Evolutionary conservation across 2,797 vertebrate species (phyloP), one percentile per base, ranked within the genome.

Genomic region (Knipowitschia caucasica): DNA sequence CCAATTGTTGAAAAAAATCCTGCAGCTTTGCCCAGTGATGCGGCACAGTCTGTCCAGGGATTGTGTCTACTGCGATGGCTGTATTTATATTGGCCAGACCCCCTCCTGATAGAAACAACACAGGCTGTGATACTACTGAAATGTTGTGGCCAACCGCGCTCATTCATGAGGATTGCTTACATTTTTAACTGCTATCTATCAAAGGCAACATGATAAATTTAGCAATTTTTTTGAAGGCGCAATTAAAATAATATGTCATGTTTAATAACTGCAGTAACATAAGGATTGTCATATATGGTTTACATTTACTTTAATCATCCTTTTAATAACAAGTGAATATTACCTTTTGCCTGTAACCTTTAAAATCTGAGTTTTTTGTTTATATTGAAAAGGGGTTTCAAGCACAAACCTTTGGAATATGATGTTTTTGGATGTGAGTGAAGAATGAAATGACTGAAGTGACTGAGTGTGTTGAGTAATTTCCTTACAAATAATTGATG

Each of bases 31-130:
- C 27, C 59, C 59, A 56, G 54, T 67, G 68, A 68, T 67, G 73
- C 49, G 25, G 58, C 56, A 52, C 59, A 65, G 69, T 56, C 64
- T 70, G 67, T 78, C 71, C 80, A 67, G 69, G 67, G 63, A 63
- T 82, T 83, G 65, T 80, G 71, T 81, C 73, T 77, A 75, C 75
- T 73, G 58, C 56, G 51, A 58, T 46, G 43, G 62, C 71, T 78
- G 81, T 80, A 83, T 84, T 85, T 80, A 71, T 67, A 62, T 50
- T 74, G 71, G 72, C 67, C 45, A 34, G 64, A 15, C 35, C 45
- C 64, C 61, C 43, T 64, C 61, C 25, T 38, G 55, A 60, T 50
- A 70, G 59, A 61, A 71, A 67, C 59, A 31, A 53, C 44, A 54
- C 56, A 35, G 62, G 45, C 60, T 72, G 38, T 59, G 71, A 67